phyloP scores from a whole-genome alignment of 2,797 vertebrate species.

The Euthynnus affinis region DNA sequence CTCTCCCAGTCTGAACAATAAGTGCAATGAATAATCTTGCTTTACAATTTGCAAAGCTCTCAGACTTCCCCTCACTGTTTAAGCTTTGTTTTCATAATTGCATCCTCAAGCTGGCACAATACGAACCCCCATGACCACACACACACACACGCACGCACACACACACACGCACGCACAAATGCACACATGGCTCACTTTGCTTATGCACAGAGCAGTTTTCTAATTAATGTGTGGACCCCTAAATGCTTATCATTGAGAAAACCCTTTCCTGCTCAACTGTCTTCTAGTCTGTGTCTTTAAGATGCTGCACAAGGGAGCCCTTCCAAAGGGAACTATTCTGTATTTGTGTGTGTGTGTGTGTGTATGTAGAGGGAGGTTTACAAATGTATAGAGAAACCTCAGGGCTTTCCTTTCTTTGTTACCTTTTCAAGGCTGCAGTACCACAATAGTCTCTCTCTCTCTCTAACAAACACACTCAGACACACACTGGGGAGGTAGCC shows the following conservation, averaged over 20 bases:
- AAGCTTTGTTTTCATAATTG: slow-evolving; percentile 81
- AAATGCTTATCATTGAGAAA: slow-evolving; percentile 73
- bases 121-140: slow-evolving; percentile 36
- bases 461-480: slow-evolving; percentile 16
- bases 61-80: slow-evolving; percentile 58
- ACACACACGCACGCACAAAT: slow-evolving; percentile 19
- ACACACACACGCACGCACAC: slow-evolving; percentile 2
- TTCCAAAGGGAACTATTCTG: slow-evolving; percentile 41
- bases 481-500: slow-evolving; percentile 68
- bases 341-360: slow-evolving; percentile 28
- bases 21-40: slow-evolving; percentile 64
- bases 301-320: slow-evolving; percentile 63
- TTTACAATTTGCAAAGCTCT: slow-evolving; percentile 62
- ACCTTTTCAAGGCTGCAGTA: slow-evolving; percentile 67
- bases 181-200: slow-evolving; percentile 61
- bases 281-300: slow-evolving; percentile 55
- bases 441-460: slow-evolving; percentile 52
- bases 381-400: slow-evolving; percentile 72
- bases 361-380: slow-evolving; percentile 46
- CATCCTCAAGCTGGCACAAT: slow-evolving; percentile 70
- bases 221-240: slow-evolving; percentile 77
- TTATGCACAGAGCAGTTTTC: slow-evolving; percentile 69
- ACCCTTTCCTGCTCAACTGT: slow-evolving; percentile 53
- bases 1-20: slow-evolving; percentile 58
- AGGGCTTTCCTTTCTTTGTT: slow-evolving; percentile 78